A percentile compares a stretch with the other conserved stretches of the same genome.
phyloP scores from a whole-genome alignment of 2,888 invertebrate genomes.

The Argyra leucocephala region DNA sequence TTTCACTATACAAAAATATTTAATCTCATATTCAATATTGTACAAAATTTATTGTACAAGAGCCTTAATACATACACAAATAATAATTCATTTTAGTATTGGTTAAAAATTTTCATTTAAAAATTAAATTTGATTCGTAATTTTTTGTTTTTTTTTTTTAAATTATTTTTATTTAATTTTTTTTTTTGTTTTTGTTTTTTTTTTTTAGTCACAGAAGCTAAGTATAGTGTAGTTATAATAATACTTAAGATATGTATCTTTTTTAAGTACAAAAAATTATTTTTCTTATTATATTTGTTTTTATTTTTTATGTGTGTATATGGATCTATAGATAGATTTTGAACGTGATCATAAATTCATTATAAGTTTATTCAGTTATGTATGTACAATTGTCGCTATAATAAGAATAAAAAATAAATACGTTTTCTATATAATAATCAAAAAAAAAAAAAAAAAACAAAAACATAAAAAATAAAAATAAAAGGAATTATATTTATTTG shows the following conservation, averaged over 20 bases:
- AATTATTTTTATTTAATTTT: no score
- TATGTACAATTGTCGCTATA: neutral
- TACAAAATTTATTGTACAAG: no score
- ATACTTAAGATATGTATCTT: neutral
- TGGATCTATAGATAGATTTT: neutral
- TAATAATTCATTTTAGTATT: no score
- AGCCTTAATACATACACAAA: no score
- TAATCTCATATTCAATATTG: no score
- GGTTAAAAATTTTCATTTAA: no score
- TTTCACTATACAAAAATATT: no score
- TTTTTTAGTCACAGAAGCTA: neutral
- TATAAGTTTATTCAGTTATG: neutral
- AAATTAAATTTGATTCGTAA: no score
- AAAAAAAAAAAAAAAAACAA: neutral
- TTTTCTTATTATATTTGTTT: no score
- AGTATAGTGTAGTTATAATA: neutral
- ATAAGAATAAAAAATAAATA: neutral
- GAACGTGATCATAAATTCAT: conserved; percentile 2
- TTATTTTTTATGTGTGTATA: no score
- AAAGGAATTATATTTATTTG: neutral
- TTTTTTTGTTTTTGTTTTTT: neutral
- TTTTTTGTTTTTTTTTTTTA: no score
- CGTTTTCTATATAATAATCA: neutral
- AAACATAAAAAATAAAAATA: neutral
- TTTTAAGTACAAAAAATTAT: neutral